These are phyloP conservation scores for Anomalospiza imberbis DNA, from an alignment of 2,797 vertebrate species.

Conservation along the genomic window DNA sequence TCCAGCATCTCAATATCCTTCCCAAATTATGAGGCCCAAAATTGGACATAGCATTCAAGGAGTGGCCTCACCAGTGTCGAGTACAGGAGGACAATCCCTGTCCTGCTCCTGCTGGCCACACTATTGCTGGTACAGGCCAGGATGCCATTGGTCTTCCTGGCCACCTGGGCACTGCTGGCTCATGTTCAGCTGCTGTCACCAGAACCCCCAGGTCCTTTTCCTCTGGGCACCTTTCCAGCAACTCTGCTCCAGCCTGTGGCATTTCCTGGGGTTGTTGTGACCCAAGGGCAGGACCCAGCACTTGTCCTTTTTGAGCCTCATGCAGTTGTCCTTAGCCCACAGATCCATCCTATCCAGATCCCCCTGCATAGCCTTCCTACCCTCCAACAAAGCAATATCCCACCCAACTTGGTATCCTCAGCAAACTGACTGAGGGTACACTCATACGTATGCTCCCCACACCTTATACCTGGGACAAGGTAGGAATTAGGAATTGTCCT, in stretches of 20 bases:
- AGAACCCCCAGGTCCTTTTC: background rate
- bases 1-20: background rate
- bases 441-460: background rate
- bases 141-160: background rate
- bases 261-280: background rate
- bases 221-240: background rate
- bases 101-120: background rate
- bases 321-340: too few species aligned
- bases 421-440: background rate
- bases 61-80: rapidly evolving
- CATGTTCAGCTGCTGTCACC: rapidly evolving
- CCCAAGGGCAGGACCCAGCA: rapidly evolving
- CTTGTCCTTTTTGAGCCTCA: background rate
- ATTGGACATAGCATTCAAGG: background rate
- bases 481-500: background rate
- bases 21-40: background rate
- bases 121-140: background rate
- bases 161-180: background rate
- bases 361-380: background rate
- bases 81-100: background rate
- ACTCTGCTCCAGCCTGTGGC: background rate
- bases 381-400: background rate
- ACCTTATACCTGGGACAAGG: background rate
- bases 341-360: background rate
- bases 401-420: rapidly evolving